phyloP scores from a whole-genome alignment of 2,797 vertebrate species.

The Diglossa cyanea region DNA sequence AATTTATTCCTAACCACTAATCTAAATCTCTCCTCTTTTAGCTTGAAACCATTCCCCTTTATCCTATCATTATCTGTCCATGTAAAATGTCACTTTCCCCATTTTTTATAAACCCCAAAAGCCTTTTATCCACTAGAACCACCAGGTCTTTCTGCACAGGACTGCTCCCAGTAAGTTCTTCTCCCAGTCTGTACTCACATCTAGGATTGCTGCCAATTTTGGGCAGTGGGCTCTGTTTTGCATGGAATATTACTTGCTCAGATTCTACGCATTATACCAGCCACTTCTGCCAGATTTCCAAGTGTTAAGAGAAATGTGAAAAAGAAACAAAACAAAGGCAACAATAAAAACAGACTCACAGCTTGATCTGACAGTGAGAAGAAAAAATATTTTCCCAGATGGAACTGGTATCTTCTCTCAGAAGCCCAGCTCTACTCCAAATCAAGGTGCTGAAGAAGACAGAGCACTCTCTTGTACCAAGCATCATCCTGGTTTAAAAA shows the following conservation, averaged over 20 bases:
- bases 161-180: not conserved
- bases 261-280: not conserved
- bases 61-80: not conserved
- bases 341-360: not conserved
- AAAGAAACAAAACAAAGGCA: not conserved
- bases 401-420: not conserved
- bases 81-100: not conserved
- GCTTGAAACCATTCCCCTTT: not conserved
- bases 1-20: not conserved
- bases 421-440: not conserved
- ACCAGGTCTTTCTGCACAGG: not conserved
- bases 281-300: not conserved
- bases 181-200: rapidly evolving
- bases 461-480: not conserved
- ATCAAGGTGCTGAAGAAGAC: not conserved
- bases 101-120: not conserved
- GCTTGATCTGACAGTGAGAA: not conserved
- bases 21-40: not conserved
- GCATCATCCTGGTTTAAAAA: not conserved
- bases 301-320: not conserved
- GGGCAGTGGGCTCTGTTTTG: not conserved
- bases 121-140: not conserved
- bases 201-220: not conserved
- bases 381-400: not conserved
- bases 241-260: not conserved